These are phyloP conservation scores for Troides oblongomaculatus DNA, from an alignment of 2,888 invertebrate species.

Conservation along the genomic window DNA sequence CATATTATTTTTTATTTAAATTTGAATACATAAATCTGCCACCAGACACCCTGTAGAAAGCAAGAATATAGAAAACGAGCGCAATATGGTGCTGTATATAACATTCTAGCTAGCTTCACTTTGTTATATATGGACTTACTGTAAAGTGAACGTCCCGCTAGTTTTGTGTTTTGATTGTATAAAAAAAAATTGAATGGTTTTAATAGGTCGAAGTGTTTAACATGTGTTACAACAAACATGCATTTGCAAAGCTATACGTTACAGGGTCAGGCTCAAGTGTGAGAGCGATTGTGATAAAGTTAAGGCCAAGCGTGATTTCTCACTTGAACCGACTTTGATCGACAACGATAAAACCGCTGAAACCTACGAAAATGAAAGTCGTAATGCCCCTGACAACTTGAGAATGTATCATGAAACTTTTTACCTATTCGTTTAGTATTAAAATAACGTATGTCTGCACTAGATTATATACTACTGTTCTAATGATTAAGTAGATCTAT, in stretches of 20 bases:
- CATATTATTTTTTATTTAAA: no score
- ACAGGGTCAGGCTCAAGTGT: conserved; percentile 66
- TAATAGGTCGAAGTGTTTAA: conserved; percentile 8
- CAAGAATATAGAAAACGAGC: no score
- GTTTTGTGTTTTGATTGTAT: no score
- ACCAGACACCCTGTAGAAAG: no score
- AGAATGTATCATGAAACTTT: not conserved
- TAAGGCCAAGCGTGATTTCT: conserved; percentile 16
- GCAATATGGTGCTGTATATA: no score
- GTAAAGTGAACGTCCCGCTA: no score
- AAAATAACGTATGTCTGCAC: no score
- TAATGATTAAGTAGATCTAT: no score
- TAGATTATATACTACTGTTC: no score
- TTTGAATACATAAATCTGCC: no score
- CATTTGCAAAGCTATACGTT: conserved; percentile 39
- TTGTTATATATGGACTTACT: no score
- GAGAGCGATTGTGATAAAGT: conserved; percentile 44
- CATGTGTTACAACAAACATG: conserved; percentile 17
- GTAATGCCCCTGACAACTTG: not conserved
- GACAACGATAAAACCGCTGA: not conserved
- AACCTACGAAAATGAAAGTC: conserved; percentile 21
- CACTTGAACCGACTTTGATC: conserved; percentile 4
- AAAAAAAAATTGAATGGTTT: not conserved
- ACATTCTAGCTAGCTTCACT: no score
- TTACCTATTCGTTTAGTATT: not conserved